Evolutionary conservation across 2,797 vertebrate genomes (phyloP).

Genomic region (Tangara arthus): DNA sequence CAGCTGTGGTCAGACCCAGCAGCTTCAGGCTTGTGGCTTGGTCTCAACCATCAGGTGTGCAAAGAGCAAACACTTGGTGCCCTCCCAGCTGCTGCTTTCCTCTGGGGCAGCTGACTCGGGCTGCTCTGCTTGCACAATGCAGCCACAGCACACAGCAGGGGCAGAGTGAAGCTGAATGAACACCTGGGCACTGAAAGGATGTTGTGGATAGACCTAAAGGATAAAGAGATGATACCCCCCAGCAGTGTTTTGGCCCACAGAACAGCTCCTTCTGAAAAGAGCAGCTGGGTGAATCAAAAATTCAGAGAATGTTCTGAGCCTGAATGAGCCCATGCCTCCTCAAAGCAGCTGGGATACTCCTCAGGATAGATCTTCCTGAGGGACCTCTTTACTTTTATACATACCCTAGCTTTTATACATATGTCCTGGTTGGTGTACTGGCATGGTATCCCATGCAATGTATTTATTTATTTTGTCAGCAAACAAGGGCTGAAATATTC

Average conservation of each 20-base stretch:
- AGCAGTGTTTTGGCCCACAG: neutral
- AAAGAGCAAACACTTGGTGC: neutral
- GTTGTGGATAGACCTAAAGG: neutral
- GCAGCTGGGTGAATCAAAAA: neutral
- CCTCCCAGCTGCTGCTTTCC: neutral
- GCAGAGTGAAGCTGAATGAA: neutral
- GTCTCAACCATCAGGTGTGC: neutral
- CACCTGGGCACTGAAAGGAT: neutral
- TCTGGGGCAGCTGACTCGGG: neutral
- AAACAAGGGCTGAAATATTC: neutral
- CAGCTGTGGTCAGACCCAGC: neutral
- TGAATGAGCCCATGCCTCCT: neutral
- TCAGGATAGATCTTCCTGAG: neutral
- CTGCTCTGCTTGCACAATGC: neutral
- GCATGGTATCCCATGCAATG: neutral
- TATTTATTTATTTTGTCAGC: neutral
- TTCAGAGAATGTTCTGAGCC: neutral
- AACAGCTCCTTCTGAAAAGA: neutral
- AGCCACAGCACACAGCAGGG: accelerated
- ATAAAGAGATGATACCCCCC: neutral
- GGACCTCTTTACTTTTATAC: neutral
- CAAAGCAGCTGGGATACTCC: accelerated
- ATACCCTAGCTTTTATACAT: neutral
- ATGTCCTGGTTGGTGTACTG: neutral
- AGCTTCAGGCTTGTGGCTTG: neutral